phyloP scores from a whole-genome alignment of 2,888 invertebrate species.

The Chouioia cunea region DNA sequence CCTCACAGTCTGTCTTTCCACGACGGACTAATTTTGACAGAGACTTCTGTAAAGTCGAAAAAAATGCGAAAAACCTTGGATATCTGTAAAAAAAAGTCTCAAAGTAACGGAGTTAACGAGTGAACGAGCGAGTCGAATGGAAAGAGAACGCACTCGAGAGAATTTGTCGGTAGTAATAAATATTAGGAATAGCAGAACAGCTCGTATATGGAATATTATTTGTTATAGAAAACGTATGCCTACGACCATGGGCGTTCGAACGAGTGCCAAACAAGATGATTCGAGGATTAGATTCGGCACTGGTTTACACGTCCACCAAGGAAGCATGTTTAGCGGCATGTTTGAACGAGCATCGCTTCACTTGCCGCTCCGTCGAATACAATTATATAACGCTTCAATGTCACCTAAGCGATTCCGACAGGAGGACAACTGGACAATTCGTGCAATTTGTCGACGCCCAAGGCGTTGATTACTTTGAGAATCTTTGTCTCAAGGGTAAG shows the following conservation, averaged over 20 bases:
- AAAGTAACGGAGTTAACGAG: not conserved
- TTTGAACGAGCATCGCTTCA: constrained; percentile 92
- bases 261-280: constrained; percentile 93
- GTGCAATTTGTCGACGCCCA: constrained; percentile 92
- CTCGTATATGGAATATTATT: too few species aligned
- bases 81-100: too few species aligned
- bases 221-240: constrained; percentile 86
- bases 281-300: constrained; percentile 89
- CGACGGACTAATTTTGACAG: too few species aligned
- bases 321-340: constrained; percentile 94
- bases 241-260: constrained; percentile 94
- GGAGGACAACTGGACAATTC: constrained; percentile 88
- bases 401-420: constrained; percentile 89
- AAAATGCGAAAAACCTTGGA: too few species aligned
- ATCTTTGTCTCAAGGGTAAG: constrained; percentile 86
- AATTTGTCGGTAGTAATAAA: not conserved
- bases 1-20: too few species aligned
- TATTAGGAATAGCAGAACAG: too few species aligned
- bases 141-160: not conserved
- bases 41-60: too few species aligned
- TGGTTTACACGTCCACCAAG: constrained; percentile 93
- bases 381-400: constrained; percentile 94
- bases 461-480: constrained; percentile 88
- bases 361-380: constrained; percentile 92
- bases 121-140: not conserved